These are phyloP conservation scores for Rosalia funebris DNA, from an alignment of 2,888 invertebrate genomes.

Conservation along the genomic window DNA sequence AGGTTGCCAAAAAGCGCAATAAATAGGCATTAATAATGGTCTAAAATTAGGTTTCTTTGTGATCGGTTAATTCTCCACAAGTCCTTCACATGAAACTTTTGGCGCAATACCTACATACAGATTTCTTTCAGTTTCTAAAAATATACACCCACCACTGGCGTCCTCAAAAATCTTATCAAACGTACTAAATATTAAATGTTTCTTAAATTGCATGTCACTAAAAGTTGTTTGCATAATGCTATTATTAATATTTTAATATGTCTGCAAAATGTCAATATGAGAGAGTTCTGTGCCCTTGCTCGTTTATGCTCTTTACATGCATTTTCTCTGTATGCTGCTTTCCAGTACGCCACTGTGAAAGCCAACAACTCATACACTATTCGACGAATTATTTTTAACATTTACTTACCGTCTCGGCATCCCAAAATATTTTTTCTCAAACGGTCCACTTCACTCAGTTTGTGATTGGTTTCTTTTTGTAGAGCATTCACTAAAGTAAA, in stretches of 20 bases:
- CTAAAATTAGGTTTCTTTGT: conserved; percentile 30
- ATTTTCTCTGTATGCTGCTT: too few relatives aligned
- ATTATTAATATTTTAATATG: too few relatives aligned
- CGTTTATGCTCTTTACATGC: too few relatives aligned
- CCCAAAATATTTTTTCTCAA: conserved; percentile 21
- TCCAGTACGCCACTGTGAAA: conserved; percentile 11
- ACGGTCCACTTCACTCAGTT: neutral
- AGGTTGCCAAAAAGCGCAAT: conserved; percentile 33
- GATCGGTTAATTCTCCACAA: conserved; percentile 25
- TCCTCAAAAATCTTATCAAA: neutral
- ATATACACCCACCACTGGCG: conserved; percentile 16
- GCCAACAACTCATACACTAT: conserved; percentile 23
- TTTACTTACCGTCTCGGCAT: conserved; percentile 18
- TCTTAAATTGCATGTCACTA: neutral
- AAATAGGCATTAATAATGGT: conserved; percentile 28
- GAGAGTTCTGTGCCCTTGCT: too few relatives aligned
- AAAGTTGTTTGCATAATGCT: neutral
- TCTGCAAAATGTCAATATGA: too few relatives aligned
- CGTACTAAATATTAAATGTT: neutral
- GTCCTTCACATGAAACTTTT: conserved; percentile 21
- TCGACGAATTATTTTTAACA: conserved; percentile 20
- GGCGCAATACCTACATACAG: conserved; percentile 18
- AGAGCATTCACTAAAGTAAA: conserved; percentile 26
- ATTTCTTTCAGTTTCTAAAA: conserved; percentile 26
- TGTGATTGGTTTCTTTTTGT: conserved; percentile 30